Base-by-base conservation (phyloP, 2,888 invertebrate genomes). In the Tryphoninae sp. region DNA sequence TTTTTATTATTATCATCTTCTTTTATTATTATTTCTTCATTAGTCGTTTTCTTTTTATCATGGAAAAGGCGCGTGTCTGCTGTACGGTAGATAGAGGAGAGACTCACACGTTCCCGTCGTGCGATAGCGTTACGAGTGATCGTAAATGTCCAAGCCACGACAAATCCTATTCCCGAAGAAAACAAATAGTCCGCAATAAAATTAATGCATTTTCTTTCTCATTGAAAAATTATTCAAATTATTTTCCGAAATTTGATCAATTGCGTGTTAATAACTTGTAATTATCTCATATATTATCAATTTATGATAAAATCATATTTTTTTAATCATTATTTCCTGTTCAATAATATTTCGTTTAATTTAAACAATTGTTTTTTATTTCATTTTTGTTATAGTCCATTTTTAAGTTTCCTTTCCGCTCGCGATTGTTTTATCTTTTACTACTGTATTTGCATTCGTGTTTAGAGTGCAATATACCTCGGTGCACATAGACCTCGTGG, bases 151-250 rank as follows among this genome's bases (percentile, higher is more conserved):
- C 23, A 61, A 45, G 16, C 26, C 9, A 16, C 16, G 72, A 19
- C 62, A 61, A 72, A 62, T 13, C 73, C 40, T 64, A 23, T 64
- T 73, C 42, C 64, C 73, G 53, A 73, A 42, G 64, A 23, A 73
- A 64, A 45, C 13, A 13, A 45, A 45, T 45, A 13, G 45, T 13
- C 9, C 45, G 11, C 6, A 7, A 33, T 33, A 33, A 33, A 33
- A 33, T 33, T 33, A 6, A 33, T 33, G 33, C 4, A 33, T 33
- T 33, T 33, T 4, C 26, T 33, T 33, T 33, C 33, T 33, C 6
- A 4, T 33, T 33, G 6, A 0, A 33, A 33, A 33, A 33, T 33
- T 6, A 0, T 33, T 33, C 33, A 33, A 7, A 33, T 33, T 33
- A 33, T 33, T 33, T 33, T 33, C 33, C 6, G 0, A 33, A 33